Base-by-base conservation (phyloP, 1,140 invertebrate species). In the Meteorus sp. region DNA sequence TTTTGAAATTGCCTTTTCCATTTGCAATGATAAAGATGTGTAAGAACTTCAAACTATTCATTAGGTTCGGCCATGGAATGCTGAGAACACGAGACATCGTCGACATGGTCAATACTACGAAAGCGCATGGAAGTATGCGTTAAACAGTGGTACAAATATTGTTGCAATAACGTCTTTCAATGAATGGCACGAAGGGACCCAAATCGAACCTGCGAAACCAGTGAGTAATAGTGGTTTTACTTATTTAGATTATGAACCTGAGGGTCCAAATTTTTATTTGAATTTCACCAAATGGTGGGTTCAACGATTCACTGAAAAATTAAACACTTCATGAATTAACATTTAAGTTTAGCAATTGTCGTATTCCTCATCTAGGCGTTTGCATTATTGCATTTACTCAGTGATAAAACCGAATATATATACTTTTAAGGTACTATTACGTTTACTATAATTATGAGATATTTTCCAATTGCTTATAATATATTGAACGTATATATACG, bases 141-240 rank as follows among this genome's bases (percentile, higher is more conserved):
- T 85, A 5, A 70, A 77, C 3, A 80, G 81, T 39, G 77, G 79
- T 35, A 74, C 82, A 20, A 76, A 75, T 35, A 78, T 81, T 39
- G 74, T 86, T 2, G 82, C 80, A 13, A 83, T 86, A 45, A 84
- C 82, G 7, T 85, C 84, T 27, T 86, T 84, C 60, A 86, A 86
- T 65, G 83, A 85, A 63, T 86, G 84, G 84, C 81, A 83, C 33
- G 83, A 85, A 67, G 85, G 85, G 20, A 85, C 84, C 17, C 84
- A 86, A 70, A 85, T 85, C 29, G 85, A 85, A 69, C 84, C 85
- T 19, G 84, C 84, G 0, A 76, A 78, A 50, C 76, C 82, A 4
- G 79, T 78, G n/a, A 72, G 63, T 41, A 74, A 67, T 41, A 68
- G 75, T 20, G 77, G 77, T 9, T 84, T 81, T 56, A 78, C 78